Conservation (phyloP, 2,888 invertebrate species). For the Rambutsinella grinnellia region DNA sequence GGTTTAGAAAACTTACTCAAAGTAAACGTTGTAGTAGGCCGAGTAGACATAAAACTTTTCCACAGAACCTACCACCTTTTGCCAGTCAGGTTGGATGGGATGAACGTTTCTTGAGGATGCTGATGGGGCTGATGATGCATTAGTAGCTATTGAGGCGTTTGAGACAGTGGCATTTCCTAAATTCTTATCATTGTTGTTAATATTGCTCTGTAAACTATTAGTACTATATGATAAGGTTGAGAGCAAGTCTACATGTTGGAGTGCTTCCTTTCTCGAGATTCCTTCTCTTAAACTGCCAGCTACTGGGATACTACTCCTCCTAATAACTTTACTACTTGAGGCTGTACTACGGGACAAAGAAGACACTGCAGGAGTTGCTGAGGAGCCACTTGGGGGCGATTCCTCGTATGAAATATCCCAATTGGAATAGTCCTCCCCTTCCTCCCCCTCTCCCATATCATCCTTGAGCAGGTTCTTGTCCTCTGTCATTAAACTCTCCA, state of each 20-base stretch:
- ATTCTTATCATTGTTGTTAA: background rate
- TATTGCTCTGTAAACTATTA: conserved; percentile 20
- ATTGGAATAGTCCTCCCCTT: conserved; percentile 58
- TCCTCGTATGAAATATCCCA: conserved; percentile 65
- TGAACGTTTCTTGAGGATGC: conserved; percentile 54
- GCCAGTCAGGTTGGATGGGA: conserved; percentile 67
- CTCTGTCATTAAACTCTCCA: conserved; percentile 83
- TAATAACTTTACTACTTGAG: conserved; percentile 8
- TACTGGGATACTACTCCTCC: conserved; percentile 25
- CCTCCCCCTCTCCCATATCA: conserved; percentile 49
- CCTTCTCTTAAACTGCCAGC: conserved; percentile 52
- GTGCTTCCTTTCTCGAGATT: conserved; percentile 30
- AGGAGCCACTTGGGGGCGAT: conserved; percentile 47
- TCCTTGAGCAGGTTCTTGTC: conserved; percentile 67
- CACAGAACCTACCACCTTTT: conserved; percentile 68
- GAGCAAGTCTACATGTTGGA: conserved; percentile 47
- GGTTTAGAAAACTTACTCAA: conserved; percentile 61
- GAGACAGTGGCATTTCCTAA: conserved; percentile 20
- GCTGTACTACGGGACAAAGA: conserved; percentile 9
- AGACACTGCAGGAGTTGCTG: conserved; percentile 24
- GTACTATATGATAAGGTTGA: conserved; percentile 36
- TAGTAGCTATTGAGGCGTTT: conserved; percentile 18
- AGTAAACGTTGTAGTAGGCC: conserved; percentile 81
- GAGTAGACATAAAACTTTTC: conserved; percentile 91
- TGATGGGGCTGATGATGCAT: conserved; percentile 18